Conservation (phyloP, 2,113 vertebrate genomes). For the Paraplagusia blochii region DNA sequence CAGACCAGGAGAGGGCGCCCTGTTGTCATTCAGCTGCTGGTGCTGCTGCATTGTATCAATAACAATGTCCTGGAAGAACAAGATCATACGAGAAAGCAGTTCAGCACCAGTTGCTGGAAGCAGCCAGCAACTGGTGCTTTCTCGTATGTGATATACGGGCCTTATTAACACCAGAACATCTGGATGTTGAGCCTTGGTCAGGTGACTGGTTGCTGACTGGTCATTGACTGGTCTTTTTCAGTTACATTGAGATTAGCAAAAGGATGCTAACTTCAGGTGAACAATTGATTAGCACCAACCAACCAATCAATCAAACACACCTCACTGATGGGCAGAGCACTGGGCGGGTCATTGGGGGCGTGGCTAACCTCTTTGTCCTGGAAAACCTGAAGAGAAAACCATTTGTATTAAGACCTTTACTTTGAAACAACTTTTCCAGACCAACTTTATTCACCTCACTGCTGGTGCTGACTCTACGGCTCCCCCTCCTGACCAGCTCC, state of each 20-base stretch:
- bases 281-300: too few relatives aligned
- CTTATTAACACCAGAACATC: too few relatives aligned
- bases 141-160: too few relatives aligned
- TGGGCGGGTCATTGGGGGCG: slow-evolving; percentile 37
- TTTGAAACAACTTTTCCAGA: too few relatives aligned
- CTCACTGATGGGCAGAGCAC: slow-evolving; percentile 50
- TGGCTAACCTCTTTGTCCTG: slow-evolving; percentile 44
- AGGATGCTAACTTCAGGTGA: too few relatives aligned
- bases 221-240: too few relatives aligned
- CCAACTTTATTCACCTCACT: neutral
- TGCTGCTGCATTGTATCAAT: neutral
- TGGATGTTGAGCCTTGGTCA: too few relatives aligned
- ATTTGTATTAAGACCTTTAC: neutral
- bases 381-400: slow-evolving; percentile 39
- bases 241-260: too few relatives aligned
- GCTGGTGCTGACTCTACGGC: slow-evolving; percentile 59
- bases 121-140: too few relatives aligned
- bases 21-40: slow-evolving; percentile 23
- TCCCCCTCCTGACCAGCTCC: slow-evolving; percentile 82
- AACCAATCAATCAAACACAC: slow-evolving; percentile 45
- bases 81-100: neutral
- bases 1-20: slow-evolving; percentile 32
- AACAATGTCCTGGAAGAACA: neutral
- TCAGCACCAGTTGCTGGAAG: too few relatives aligned
- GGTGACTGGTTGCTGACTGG: too few relatives aligned